Evolutionary conservation across 2,797 vertebrate species (phyloP).

Genomic region (Fratercula arctica): DNA sequence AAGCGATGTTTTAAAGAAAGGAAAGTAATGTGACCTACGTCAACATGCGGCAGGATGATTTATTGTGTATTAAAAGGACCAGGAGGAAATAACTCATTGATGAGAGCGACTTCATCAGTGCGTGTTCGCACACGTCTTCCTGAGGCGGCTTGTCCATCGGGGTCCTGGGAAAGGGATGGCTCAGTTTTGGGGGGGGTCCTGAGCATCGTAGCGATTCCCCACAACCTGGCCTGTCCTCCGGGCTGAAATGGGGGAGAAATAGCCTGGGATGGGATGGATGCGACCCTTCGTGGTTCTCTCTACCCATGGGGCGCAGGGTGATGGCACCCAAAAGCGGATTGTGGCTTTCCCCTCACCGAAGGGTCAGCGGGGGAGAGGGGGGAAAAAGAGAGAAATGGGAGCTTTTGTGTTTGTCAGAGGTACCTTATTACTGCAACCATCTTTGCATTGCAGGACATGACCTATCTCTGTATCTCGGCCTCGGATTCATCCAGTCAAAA

Average conservation of each 20-base stretch:
- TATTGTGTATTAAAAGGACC: not conserved
- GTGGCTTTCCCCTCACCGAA: not conserved
- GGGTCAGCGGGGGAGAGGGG: not conserved
- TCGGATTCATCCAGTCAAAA: conserved; percentile 88
- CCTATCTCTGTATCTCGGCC: conserved; percentile 88
- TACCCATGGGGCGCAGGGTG: accelerated
- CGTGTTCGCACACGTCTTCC: accelerated
- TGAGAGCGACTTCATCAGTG: not conserved
- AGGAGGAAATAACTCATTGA: conserved; percentile 46
- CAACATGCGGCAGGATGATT: not conserved
- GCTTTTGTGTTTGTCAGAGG: not conserved
- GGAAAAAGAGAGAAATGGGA: not conserved
- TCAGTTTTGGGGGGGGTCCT: not conserved
- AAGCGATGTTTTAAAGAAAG: not conserved
- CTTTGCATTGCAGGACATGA: conserved; percentile 80
- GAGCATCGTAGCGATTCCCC: accelerated
- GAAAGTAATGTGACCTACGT: not conserved
- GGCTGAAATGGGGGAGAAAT: not conserved
- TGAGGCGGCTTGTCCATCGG: accelerated
- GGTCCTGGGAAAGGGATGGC: not conserved
- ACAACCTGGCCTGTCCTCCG: not conserved
- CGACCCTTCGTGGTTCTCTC: accelerated
- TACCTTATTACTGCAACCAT: not conserved
- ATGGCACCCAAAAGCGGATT: not conserved
- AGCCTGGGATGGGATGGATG: not conserved